Percentiles rank a stretch among this genome's conserved stretches.
Evolutionary conservation across 2,113 vertebrate genomes (phyloP).

Genomic region (Lagopus leucura): DNA sequence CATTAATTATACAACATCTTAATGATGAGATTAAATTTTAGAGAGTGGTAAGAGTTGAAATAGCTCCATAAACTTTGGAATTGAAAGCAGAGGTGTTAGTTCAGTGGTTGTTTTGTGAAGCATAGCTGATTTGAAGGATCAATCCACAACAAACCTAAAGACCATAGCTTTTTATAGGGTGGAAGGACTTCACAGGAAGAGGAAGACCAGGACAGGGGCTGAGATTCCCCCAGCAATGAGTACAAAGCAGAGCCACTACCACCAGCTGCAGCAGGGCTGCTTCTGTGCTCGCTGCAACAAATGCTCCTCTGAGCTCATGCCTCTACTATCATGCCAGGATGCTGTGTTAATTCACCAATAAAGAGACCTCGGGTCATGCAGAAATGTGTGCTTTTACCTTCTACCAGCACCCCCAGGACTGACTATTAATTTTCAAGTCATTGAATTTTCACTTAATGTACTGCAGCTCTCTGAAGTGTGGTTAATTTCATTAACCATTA

Average conservation of each 20-base stretch:
- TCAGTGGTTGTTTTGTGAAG: not conserved
- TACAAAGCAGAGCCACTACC: not conserved
- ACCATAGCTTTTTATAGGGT: not conserved
- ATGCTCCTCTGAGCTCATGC: conserved; percentile 26
- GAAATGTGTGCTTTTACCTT: conserved; percentile 48
- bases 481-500: conserved; percentile 20
- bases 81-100: not conserved
- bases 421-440: conserved; percentile 54
- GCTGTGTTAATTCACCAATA: conserved; percentile 51
- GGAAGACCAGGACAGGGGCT: not conserved
- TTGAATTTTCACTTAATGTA: conserved; percentile 44
- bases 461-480: conserved; percentile 16
- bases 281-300: not conserved
- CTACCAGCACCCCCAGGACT: conserved; percentile 8
- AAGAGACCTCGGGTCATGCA: conserved; percentile 36
- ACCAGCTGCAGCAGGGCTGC: conserved; percentile 32
- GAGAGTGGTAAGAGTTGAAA: not conserved
- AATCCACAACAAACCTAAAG: not conserved
- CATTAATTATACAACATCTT: not conserved
- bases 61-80: not conserved
- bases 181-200: not conserved
- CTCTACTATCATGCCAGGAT: not conserved
- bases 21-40: not conserved
- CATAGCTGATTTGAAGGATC: not conserved
- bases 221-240: not conserved